Base-by-base conservation (phyloP, 2,888 invertebrate species). In the Amphimallon solstitiale region DNA sequence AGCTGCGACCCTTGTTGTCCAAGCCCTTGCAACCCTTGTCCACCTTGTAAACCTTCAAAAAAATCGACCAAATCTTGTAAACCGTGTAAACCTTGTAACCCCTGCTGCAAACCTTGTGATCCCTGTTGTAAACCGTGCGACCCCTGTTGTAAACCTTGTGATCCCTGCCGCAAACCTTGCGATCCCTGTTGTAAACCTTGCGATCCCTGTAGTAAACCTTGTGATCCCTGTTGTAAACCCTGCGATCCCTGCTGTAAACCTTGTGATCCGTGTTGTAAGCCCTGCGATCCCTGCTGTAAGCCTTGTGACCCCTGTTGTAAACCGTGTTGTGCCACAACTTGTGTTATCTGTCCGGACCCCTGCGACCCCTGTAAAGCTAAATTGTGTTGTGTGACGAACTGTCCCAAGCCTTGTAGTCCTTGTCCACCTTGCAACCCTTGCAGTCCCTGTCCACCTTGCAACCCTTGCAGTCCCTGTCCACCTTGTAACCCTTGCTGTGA, bases 321-420 rank as follows among this genome's bases (percentile, higher is more conserved):
- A 15, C 68, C 66, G 4, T 54, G 54, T 17, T 14, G 38, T 46
- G 45, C 7, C 38, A 54, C 49, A 1, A 51, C 49, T 19, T 63
- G 29, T 49, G 63, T 49, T 23, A 34, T 56, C 12, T 59, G 37
- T 51, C 65, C 59, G 19, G 49, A 23, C 37, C 67, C 74, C 7
- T 67, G 66, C 52, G 35, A 54, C n/a, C 69, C 68, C 14, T 71
- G 70, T 59, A 52, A 46, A 19, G 54, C 69, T 9, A 61, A 64
- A 34, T 59, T 64, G 17, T 66, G 68, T 10, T 54, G 64, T 29
- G 37, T 34, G n/a, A 37, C 15, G 5, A 17, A 6, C 17, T 60
- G 60, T 40, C 12, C 48, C 51, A 15, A 35, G 65, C 45, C 35
- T 43, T 9, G 10, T 14, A 17, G 7, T 29, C 29, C 61, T 17